Conservation (phyloP, 1,140 invertebrate species). For the Drosophila ironensis region DNA sequence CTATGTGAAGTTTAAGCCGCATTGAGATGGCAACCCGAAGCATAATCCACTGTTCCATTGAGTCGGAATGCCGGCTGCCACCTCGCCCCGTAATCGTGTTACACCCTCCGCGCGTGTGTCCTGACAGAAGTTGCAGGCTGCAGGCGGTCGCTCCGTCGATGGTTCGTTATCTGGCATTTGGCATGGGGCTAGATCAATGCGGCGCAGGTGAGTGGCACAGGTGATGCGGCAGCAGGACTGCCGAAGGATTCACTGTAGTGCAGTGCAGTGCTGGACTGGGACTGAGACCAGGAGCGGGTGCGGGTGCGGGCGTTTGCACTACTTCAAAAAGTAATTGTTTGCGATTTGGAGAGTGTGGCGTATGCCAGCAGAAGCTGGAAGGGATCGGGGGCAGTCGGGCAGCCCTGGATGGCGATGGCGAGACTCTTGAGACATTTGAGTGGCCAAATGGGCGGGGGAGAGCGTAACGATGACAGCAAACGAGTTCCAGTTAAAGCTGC, state of each 20-base stretch:
- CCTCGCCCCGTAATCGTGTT: conserved; percentile 31
- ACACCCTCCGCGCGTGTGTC: conserved; percentile 29
- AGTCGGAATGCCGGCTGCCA: not conserved
- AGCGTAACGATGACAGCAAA: conserved; percentile 44
- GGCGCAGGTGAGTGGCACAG: conserved; percentile 53
- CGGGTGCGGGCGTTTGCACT: conserved; percentile 27
- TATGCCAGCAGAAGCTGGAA: conserved; percentile 34
- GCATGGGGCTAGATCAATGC: conserved; percentile 66
- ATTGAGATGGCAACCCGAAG: too few species aligned
- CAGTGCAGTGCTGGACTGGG: not conserved
- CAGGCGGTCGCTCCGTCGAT: conserved; percentile 58
- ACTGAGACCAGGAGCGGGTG: not conserved
- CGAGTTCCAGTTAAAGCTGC: conserved; percentile 60
- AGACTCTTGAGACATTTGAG: conserved; percentile 76
- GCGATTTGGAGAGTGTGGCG: conserved; percentile 71
- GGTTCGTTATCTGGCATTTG: conserved; percentile 61
- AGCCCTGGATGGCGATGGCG: conserved; percentile 51
- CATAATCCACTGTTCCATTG: not conserved
- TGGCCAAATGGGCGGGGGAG: conserved; percentile 37
- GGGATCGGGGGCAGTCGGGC: conserved; percentile 38
- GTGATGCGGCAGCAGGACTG: conserved; percentile 19
- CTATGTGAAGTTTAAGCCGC: too few species aligned
- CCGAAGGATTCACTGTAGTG: not conserved
- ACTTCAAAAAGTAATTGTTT: conserved; percentile 80
- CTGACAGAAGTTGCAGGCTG: conserved; percentile 46